A percentile compares a stretch with the other conserved stretches of the same genome.
Conservation (phyloP, 2,888 invertebrate genomes). For the Tineola bisselliella region DNA sequence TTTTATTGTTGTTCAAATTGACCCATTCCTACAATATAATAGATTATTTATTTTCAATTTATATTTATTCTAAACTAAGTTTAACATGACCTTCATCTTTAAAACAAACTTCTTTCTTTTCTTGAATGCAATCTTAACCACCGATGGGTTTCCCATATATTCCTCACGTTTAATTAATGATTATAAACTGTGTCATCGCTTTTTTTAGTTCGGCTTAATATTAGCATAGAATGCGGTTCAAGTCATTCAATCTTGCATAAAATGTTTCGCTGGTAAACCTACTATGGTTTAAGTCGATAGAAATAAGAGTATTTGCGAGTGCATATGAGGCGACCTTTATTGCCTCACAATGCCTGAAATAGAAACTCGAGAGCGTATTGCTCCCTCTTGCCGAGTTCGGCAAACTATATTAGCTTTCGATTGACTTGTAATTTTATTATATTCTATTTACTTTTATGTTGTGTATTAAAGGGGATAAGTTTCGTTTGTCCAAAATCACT, state of each 20-base stretch:
- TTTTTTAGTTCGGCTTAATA: too few species aligned
- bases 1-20: slow-evolving; percentile 1
- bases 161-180: too few species aligned
- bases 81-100: too few species aligned
- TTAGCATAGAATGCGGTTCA: too few species aligned
- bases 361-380: not conserved
- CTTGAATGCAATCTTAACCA: too few species aligned
- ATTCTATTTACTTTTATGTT: slow-evolving; percentile 3
- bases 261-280: not conserved
- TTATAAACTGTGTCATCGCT: too few species aligned
- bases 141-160: too few species aligned
- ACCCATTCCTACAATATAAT: not conserved
- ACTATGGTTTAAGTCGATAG: not conserved
- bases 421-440: not conserved
- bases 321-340: not conserved
- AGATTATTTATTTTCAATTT: not conserved
- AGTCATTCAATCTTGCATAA: too few species aligned
- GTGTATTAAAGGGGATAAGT: not conserved
- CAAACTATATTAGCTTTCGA: not conserved
- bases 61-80: too few species aligned
- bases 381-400: not conserved
- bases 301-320: not conserved
- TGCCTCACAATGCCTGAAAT: not conserved
- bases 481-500: not conserved
- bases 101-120: too few species aligned